Conservation (phyloP, 2,113 vertebrate species). For the Sapajus apella region DNA sequence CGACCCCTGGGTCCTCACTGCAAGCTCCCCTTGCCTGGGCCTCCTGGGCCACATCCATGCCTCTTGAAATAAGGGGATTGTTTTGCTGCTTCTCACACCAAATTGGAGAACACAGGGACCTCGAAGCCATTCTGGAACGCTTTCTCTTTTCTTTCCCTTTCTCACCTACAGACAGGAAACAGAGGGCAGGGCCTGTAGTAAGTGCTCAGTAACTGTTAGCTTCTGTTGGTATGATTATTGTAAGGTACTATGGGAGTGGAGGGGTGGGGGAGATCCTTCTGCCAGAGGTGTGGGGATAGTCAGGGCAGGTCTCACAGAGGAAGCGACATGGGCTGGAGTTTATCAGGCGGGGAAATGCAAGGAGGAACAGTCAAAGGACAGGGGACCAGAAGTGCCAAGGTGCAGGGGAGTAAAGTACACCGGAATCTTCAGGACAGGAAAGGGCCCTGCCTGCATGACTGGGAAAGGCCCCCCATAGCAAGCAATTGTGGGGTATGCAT, state of each 20-base stretch:
- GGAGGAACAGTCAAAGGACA: neutral
- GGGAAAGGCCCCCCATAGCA: neutral
- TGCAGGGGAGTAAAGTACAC: no score
- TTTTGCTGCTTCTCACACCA: neutral
- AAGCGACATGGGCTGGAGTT: neutral
- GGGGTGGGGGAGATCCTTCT: neutral
- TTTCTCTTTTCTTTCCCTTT: neutral
- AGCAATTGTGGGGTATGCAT: no score
- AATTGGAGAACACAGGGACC: neutral
- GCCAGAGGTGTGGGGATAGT: no score
- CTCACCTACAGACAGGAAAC: neutral
- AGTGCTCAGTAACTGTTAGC: neutral
- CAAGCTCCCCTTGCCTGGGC: neutral
- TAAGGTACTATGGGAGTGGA: neutral
- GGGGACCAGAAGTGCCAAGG: neutral
- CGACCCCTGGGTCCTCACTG: neutral
- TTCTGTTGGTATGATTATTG: neutral
- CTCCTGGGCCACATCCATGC: neutral
- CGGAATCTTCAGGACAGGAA: fast-evolving
- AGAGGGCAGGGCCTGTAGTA: neutral
- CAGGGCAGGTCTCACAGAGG: neutral
- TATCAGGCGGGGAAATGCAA: neutral
- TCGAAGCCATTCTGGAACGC: neutral
- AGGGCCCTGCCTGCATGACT: neutral
- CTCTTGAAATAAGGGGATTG: neutral